These are phyloP conservation scores for Copidosoma aretas DNA, from an alignment of 2,888 invertebrate species.

Conservation along the genomic window DNA sequence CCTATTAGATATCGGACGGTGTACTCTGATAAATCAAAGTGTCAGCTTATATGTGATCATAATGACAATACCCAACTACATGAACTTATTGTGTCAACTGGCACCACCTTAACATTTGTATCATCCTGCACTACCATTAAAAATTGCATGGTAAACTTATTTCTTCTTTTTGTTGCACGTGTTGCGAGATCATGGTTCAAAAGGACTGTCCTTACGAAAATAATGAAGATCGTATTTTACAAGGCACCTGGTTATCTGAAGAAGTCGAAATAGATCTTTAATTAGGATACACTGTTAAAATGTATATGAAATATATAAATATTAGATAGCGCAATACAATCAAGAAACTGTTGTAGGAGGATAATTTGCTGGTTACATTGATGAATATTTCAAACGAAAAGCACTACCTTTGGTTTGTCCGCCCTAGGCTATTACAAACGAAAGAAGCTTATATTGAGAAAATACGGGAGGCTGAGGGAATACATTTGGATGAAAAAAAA, in stretches of 20 bases:
- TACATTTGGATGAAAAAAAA: no score
- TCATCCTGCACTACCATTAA: constrained; percentile 51
- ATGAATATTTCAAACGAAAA: background rate
- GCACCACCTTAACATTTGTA: constrained; percentile 1
- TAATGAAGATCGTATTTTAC: constrained; percentile 42
- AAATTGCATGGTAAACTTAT: constrained; percentile 50
- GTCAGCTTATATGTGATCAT: no score
- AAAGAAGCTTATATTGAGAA: no score
- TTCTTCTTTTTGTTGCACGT: constrained; percentile 54
- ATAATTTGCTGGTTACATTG: background rate
- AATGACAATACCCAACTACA: no score
- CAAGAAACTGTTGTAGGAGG: constrained; percentile 42
- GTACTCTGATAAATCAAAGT: no score
- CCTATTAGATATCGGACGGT: no score
- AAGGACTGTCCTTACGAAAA: constrained; percentile 49
- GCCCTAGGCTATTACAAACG: no score
- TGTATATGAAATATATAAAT: no score
- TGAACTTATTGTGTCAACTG: no score
- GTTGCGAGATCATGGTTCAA: constrained; percentile 47
- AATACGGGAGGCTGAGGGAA: no score
- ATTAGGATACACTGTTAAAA: constrained; percentile 31
- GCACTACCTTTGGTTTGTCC: no score
- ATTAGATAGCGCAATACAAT: constrained; percentile 43
- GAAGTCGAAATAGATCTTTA: constrained; percentile 53
- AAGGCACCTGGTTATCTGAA: constrained; percentile 54